Base-by-base conservation (phyloP, 2,888 invertebrate genomes). In the Proisotoma minuta region DNA sequence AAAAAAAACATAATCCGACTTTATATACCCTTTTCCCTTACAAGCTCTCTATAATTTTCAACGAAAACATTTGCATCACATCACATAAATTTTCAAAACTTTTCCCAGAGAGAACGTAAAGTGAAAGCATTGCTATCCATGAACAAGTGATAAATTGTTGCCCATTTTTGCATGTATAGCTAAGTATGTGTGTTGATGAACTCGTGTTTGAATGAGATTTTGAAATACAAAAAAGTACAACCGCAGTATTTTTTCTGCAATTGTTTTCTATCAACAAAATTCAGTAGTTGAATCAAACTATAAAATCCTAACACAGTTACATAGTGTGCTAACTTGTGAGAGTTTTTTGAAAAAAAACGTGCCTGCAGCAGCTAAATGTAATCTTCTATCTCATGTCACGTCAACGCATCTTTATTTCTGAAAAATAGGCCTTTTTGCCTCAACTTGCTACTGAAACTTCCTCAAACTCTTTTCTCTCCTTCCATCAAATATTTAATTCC, bases 401-500 rank as follows among this genome's bases (percentile, higher is more conserved):
- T 56, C 56, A 56, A 56, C 43, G 43, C 56, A 56, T 43, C 53
- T 28, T 54, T 5, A n/a, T 5, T 52, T 28, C n/a, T 34, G 20
- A 43, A 43, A 43, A 43, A 43, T 20, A 43, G 43, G 18, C 43
- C 43, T 43, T 43, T n/a, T 43, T 43, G 18, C 18, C 4, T n/a
- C 43, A 43, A 43, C 43, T 43, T 43, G 43, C 43, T n/a, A 48
- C 58, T 52, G 12, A 53, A 47, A 54, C 40, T 18, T 43, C 43
- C 43, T n/a, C 28, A 43, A 39, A 27, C 52, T 53, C 54, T 24
- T 53, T 60, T 48, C 54, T 47, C 10, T 18, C 52, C 34, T 60
- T 60, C 54, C 60, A 60, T 60, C 60, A 60, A 60, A 60, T 60
- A 60, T 60, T 60, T 60, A 60, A 60, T 60, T 60, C 54, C 40